These are phyloP conservation scores for Eudemis profundana DNA, from an alignment of 2,888 invertebrate genomes.

Conservation along the genomic window DNA sequence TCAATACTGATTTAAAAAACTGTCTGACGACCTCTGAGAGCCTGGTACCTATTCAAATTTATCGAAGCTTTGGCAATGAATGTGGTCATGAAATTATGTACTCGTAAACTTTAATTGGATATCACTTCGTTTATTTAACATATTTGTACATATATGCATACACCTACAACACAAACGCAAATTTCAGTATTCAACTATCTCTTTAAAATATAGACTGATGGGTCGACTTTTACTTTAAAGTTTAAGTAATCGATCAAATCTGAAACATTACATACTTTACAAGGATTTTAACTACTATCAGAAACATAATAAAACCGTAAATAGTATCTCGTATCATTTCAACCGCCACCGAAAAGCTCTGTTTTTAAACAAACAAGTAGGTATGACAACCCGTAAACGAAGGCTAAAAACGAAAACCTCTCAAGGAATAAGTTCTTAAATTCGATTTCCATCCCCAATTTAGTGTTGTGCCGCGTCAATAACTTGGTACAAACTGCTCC, in stretches of 20 bases:
- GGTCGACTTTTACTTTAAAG: too few relatives aligned
- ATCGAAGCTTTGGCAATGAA: too few relatives aligned
- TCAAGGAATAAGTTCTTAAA: slow-evolving; percentile 32
- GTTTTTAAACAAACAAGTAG: neutral
- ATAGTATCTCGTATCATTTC: neutral
- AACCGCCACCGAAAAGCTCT: neutral
- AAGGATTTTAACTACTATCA: neutral
- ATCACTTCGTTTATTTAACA: too few relatives aligned
- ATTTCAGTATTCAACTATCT: too few relatives aligned
- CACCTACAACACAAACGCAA: too few relatives aligned
- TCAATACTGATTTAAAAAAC: slow-evolving; percentile 78
- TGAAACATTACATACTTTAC: neutral
- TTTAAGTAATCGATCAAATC: too few relatives aligned
- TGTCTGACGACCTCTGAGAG: slow-evolving; percentile 56
- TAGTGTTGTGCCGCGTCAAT: slow-evolving; percentile 42
- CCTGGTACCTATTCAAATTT: slow-evolving; percentile 30
- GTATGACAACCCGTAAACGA: slow-evolving; percentile 13
- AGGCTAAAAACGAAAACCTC: slow-evolving; percentile 21
- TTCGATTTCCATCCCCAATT: slow-evolving; percentile 41
- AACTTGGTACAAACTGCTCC: slow-evolving; percentile 33
- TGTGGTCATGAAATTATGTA: too few relatives aligned
- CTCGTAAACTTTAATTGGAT: too few relatives aligned
- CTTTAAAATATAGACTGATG: too few relatives aligned
- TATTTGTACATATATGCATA: too few relatives aligned
- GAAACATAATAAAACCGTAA: neutral